These are phyloP conservation scores for Spilogale gracilis DNA, from an alignment of 2,113 vertebrate genomes.

Conservation along the genomic window DNA sequence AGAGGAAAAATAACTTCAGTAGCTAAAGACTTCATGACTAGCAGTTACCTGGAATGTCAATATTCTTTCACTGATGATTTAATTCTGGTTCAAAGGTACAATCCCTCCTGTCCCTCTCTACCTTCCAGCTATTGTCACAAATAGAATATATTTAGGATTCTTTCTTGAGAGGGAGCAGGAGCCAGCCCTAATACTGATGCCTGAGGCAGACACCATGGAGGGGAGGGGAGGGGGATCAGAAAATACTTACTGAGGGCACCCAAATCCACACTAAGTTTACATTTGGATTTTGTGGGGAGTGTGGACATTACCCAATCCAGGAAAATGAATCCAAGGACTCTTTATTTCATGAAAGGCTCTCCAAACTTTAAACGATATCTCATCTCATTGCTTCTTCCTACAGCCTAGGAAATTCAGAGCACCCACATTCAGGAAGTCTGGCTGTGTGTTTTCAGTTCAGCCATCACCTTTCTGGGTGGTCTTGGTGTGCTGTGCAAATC, in stretches of 20 bases:
- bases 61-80: not conserved
- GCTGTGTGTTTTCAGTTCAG: not conserved
- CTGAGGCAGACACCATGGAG: not conserved
- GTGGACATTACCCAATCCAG: not conserved
- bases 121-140: not conserved
- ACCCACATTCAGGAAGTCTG: not conserved
- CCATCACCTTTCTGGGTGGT: not conserved
- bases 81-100: constrained; percentile 24
- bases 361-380: not conserved
- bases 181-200: not conserved
- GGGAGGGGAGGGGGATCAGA: not conserved
- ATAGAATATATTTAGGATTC: not conserved
- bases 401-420: not conserved
- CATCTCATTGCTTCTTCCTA: not conserved
- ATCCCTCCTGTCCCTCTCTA: not conserved
- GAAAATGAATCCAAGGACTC: not conserved
- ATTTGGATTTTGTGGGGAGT: not conserved
- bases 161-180: not conserved
- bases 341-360: not conserved
- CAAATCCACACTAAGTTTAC: not conserved
- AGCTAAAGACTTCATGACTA: not conserved
- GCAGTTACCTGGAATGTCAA: not conserved
- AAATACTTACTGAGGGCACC: not conserved
- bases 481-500: not conserved
- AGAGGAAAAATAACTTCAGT: not conserved